Base-by-base conservation (phyloP, 2,113 vertebrate species). In the Xiphorhynchus elegans region DNA sequence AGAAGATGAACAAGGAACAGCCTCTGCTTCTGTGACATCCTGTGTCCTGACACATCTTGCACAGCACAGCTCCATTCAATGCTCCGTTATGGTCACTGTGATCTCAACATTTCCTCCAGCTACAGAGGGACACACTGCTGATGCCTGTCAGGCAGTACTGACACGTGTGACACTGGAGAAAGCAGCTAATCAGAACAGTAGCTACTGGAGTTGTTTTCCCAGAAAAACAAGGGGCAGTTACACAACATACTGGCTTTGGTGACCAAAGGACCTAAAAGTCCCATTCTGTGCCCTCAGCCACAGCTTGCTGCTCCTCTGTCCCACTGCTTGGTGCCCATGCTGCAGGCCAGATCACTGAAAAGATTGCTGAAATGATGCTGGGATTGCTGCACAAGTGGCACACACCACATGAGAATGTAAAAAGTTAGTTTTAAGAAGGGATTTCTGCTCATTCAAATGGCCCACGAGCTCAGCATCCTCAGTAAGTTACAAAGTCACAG, bases 121-220 rank as follows among this genome's bases (percentile, higher is more conserved):
- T 17, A 21, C 42, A 72, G 80, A 40, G 53, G 13, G 53, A 74
- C 78, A 26, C 58, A 10, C 7, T 67, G 70, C 56, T 11, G 44
- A 21, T 37, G n/a, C n/a, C 87, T 47, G 15, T 31, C 75, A 87
- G 67, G 59, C 70, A 74, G 50, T 3, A 26, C 55, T 60, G 44
- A 21, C 42, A 18, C 28, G 20, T 1, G 8, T 3, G 8, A 3
- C 1, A 2, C 62, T 23, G 6, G 17, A 84, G 24, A 75, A 56
- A 31, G 46, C 17, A 35, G 67, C 49, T 53, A 1, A 68, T 23
- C 40, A 49, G 46, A 9, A 62, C 1, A 77, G 82, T 5, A 92
- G 63, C 66, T 73, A n/a, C 62, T 82, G 44, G 13, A 72, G 35
- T 1, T 73, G 28, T 23, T 28, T 13, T 66, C 85, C 75, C 75